These are phyloP conservation scores for Mythimna lalbum DNA, from an alignment of 2,888 invertebrate genomes.

Conservation along the genomic window DNA sequence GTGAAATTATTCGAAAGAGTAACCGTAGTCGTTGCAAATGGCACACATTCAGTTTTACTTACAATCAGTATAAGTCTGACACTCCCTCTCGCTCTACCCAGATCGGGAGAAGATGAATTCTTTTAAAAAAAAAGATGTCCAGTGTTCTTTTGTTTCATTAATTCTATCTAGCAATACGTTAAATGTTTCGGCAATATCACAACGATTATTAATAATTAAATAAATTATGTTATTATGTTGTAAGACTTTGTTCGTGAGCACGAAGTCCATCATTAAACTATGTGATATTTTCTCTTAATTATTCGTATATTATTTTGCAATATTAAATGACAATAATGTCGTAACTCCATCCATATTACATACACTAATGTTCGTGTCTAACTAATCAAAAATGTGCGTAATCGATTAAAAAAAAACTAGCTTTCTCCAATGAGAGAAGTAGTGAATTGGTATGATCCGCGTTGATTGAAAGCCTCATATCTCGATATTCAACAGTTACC, in stretches of 20 bases:
- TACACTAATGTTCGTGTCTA: conserved; percentile 34
- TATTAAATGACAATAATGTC: conserved; percentile 43
- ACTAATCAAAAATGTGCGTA: conserved; percentile 42
- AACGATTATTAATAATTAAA: not conserved
- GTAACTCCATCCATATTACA: conserved; percentile 47
- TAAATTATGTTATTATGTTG: not conserved
- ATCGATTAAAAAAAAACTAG: conserved; percentile 51
- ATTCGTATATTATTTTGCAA: conserved; percentile 33
- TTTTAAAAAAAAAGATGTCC: no score
- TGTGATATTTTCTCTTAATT: conserved; percentile 23
- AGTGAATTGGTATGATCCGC: conserved; percentile 38
- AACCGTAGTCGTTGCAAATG: no score
- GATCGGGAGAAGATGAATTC: no score
- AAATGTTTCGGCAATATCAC: not conserved
- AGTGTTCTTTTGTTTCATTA: no score
- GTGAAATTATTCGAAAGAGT: no score
- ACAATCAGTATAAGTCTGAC: no score
- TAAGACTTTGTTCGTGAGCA: conserved; percentile 5
- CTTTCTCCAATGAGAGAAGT: conserved; percentile 55
- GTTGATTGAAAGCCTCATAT: conserved; percentile 61
- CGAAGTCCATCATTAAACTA: conserved; percentile 14
- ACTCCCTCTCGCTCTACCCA: no score
- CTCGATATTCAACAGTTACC: conserved; percentile 72
- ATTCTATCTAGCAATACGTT: not conserved
- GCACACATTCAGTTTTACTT: no score